Conservation (phyloP, 53 echinoderm and acorn worm genomes). For the Antedon mediterranea region DNA sequence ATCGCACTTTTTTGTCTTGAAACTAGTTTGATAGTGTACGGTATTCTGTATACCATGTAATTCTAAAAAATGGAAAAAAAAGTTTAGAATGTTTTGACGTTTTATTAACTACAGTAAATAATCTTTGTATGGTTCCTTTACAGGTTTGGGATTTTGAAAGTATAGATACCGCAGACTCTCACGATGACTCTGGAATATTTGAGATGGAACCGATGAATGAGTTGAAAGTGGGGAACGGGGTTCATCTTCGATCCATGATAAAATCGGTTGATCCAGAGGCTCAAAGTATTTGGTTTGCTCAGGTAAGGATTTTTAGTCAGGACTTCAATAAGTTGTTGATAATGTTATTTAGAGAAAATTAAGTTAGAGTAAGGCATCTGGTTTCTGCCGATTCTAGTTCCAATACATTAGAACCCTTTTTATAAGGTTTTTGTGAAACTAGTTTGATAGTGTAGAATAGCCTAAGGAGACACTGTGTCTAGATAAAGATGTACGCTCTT, state of each 20-base stretch:
- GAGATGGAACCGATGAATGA: slow-evolving; percentile 97
- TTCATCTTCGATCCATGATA: slow-evolving; percentile 93
- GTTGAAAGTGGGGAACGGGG: slow-evolving; percentile 81
- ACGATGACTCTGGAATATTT: slow-evolving; percentile 80
- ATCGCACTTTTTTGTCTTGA: too few relatives aligned
- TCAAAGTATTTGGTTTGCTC: slow-evolving; percentile 91
- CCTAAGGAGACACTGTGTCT: not conserved
- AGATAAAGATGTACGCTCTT: not conserved
- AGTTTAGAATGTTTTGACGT: not conserved
- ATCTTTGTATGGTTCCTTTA: not conserved
- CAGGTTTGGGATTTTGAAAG: slow-evolving; percentile 99
- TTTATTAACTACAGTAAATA: not conserved
- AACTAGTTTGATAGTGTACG: too few relatives aligned
- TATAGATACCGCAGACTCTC: slow-evolving; percentile 77
- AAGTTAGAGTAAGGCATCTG: too few relatives aligned
- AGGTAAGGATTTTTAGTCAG: slow-evolving; percentile 42
- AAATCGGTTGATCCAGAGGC: slow-evolving; percentile 80
- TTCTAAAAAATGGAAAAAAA: too few relatives aligned
- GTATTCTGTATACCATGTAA: too few relatives aligned
- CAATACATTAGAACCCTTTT: not conserved
- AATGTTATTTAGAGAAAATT: too few relatives aligned
- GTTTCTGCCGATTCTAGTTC: too few relatives aligned
- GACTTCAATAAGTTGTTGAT: too few relatives aligned
- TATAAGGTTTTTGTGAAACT: not conserved
- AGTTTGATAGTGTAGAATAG: too few relatives aligned